Percentiles rank a stretch among this genome's conserved stretches.
Conservation (phyloP, 2,113 vertebrate species). For the Xiphophorus maculatus region DNA sequence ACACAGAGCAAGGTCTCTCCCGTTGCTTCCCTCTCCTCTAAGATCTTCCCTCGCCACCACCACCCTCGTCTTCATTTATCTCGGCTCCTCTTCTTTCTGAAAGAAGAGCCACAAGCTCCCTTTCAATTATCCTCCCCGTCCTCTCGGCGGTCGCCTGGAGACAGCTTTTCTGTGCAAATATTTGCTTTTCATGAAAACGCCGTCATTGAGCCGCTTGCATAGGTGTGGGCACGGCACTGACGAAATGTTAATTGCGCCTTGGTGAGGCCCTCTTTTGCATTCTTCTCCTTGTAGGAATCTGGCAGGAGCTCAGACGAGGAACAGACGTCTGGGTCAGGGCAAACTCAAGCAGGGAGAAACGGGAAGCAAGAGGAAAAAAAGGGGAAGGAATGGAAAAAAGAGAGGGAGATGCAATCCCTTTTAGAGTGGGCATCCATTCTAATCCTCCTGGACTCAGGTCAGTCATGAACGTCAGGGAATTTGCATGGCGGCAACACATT, state of each 20-base stretch:
- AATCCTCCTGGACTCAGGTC: conserved; percentile 17
- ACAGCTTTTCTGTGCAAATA: conserved; percentile 72
- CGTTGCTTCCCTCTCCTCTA: conserved; percentile 62
- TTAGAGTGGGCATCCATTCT: not conserved
- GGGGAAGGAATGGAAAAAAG: conserved; percentile 5
- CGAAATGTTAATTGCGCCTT: conserved; percentile 74
- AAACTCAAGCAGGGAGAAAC: conserved; percentile 47
- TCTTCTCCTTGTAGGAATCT: conserved; percentile 73
- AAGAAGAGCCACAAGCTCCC: conserved; percentile 59
- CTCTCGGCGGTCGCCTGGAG: conserved; percentile 58
- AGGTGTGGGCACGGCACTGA: conserved; percentile 62
- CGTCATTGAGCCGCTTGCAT: conserved; percentile 63
- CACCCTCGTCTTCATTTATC: conserved; percentile 60
- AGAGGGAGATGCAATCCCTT: conserved; percentile 13
- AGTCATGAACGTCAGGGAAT: conserved; percentile 7
- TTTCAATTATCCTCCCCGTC: conserved; percentile 62
- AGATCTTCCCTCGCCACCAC: conserved; percentile 54
- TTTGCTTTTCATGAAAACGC: conserved; percentile 74
- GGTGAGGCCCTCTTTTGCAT: conserved; percentile 62
- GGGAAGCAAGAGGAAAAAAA: conserved; percentile 6
- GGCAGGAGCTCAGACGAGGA: conserved; percentile 68
- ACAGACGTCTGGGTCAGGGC: conserved; percentile 72
- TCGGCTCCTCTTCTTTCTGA: conserved; percentile 32
- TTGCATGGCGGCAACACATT: conserved; percentile 9
- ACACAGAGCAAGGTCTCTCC: conserved; percentile 59